A percentile compares a stretch with the other conserved stretches of the same genome.
phyloP scores from a whole-genome alignment of 2,888 invertebrate genomes.

The Chymomyza fuscimana region DNA sequence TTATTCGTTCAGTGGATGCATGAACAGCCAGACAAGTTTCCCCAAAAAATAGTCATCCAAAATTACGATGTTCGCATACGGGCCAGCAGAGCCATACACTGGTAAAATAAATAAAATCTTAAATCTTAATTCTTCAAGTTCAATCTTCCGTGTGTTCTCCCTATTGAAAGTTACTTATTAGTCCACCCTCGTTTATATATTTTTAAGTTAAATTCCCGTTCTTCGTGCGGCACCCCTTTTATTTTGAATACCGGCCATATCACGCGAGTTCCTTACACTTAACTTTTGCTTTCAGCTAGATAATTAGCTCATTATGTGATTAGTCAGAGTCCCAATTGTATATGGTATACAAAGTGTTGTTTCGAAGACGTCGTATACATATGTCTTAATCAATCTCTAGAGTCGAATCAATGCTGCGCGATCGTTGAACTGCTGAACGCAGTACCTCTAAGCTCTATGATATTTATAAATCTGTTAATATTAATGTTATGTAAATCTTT shows the following conservation, averaged over 20 bases:
- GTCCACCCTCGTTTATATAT: background rate
- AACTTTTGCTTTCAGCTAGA: background rate
- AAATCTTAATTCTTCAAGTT: no score
- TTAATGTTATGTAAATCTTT: background rate
- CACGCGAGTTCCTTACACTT: background rate
- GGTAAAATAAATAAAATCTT: no score
- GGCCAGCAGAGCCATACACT: no score
- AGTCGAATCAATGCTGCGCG: constrained; percentile 1
- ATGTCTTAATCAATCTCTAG: background rate
- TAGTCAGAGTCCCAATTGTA: background rate
- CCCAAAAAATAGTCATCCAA: no score
- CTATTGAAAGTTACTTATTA: background rate
- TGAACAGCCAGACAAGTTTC: no score
- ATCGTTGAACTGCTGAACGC: constrained; percentile 3
- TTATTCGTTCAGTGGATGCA: no score
- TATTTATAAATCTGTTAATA: background rate
- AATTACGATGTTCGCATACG: no score
- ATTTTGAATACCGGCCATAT: background rate
- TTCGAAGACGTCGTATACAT: background rate
- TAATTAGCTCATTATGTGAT: constrained; percentile 2
- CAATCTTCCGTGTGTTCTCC: no score
- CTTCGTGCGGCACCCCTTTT: background rate
- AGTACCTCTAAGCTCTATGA: background rate
- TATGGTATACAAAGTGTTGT: background rate
- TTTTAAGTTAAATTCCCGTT: background rate